Percentiles rank a stretch among this genome's conserved stretches.
Conservation (phyloP, 1,140 invertebrate genomes). For the Drosophila miranda region DNA sequence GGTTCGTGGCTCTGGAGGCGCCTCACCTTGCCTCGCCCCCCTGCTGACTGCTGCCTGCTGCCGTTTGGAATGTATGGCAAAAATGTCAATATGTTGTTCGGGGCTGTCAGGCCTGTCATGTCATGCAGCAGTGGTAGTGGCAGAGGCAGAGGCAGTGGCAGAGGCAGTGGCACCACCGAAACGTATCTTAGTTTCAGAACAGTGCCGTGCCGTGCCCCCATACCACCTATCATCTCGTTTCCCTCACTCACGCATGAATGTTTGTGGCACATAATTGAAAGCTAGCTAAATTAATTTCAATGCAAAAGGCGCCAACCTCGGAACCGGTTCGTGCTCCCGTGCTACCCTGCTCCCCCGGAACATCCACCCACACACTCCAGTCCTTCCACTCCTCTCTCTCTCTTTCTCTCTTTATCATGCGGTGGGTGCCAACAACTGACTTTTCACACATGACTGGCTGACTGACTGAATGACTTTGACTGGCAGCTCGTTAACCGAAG, state of each 20-base stretch:
- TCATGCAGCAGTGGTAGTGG: slow-evolving; percentile 44
- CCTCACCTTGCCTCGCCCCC: neutral
- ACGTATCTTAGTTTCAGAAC: slow-evolving; percentile 72
- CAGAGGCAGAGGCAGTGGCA: too few relatives aligned
- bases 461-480: slow-evolving; percentile 41
- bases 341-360: neutral
- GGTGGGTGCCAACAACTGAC: slow-evolving; percentile 56
- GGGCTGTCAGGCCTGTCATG: slow-evolving; percentile 75
- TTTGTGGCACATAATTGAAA: slow-evolving; percentile 81
- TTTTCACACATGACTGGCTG: slow-evolving; percentile 68
- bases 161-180: slow-evolving; percentile 41
- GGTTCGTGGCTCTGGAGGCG: slow-evolving; percentile 16
- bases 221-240: too few relatives aligned
- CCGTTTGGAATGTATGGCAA: slow-evolving; percentile 71
- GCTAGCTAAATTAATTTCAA: slow-evolving; percentile 81
- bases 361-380: neutral
- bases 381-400: neutral
- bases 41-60: neutral
- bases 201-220: too few relatives aligned
- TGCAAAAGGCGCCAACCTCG: slow-evolving; percentile 69
- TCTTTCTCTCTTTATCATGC: neutral
- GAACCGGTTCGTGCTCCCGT: slow-evolving; percentile 22
- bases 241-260: slow-evolving; percentile 66
- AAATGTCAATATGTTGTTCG: slow-evolving; percentile 80
- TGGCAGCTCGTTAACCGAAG: slow-evolving; percentile 70